Base-by-base conservation (phyloP, 2,797 vertebrate species). In the Denticeps clupeoides region DNA sequence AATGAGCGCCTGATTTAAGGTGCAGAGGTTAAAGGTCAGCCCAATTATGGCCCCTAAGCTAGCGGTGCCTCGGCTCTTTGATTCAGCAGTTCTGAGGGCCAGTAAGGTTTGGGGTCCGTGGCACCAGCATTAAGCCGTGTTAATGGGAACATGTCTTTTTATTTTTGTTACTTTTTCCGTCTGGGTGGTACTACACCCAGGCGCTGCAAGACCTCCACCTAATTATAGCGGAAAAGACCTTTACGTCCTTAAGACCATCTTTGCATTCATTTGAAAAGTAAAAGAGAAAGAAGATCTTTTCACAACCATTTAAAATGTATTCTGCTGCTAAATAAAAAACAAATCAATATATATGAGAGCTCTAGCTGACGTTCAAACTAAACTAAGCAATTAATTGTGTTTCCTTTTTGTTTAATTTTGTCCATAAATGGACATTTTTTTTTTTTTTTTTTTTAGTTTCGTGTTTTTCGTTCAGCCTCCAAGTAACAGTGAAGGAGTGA, bases 31-130 rank as follows among this genome's bases (percentile, higher is more conserved):
- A 78, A 60, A 82, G 90, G 92, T 87, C 89, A 89, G 87, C 83
- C 90, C 93, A 97, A 97, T 97, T 97, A 97, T 84, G 82, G 87
- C 81, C 87, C 83, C 81, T 56, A 78, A 75, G 81, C 71, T 83
- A 85, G 84, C 81, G 24, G 24, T 16, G 84, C 80, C 78, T 72
- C 79, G 71, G 70, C 75, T 74, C 86, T 97, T 97, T 97, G 91
- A 97, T 94, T 85, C 69, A 43, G 62, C 62, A 78, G 85, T 90
- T 93, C 89, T 90, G 90, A 93, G 90, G 80, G 81, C 81, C 84
- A 82, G 84, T 78, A 83, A 73, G 82, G 56, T 77, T 82, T 80
- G 80, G 73, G 66, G 77, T 64, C 61, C 32, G 56, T 63, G 59
- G 55, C 57, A 42, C 47, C 56, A 19, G 62, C 47, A 80, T 81